phyloP scores from a whole-genome alignment of 2,888 invertebrate genomes.

The Cyclophora albipunctata region DNA sequence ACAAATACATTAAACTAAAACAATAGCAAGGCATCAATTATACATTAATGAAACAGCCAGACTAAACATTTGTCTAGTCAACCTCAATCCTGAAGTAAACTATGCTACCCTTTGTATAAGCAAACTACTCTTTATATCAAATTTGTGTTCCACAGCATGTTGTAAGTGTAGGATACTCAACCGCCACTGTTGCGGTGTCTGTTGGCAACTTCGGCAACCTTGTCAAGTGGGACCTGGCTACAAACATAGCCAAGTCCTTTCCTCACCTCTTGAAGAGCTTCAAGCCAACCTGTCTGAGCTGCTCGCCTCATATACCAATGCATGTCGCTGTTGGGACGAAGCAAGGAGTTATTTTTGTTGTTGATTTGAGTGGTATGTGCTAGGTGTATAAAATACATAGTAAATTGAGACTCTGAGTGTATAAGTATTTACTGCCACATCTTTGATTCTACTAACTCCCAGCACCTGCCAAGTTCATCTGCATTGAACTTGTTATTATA shows the following conservation, averaged over 20 bases:
- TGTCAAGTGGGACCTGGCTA: slow-evolving; percentile 69
- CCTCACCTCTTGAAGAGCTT: slow-evolving; percentile 36
- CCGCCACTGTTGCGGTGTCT: slow-evolving; percentile 58
- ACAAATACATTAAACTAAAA: too few species aligned
- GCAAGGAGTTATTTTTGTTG: slow-evolving; percentile 58
- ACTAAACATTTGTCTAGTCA: too few species aligned
- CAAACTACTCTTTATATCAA: too few species aligned
- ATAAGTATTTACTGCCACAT: too few species aligned
- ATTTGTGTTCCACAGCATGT: slow-evolving; percentile 37
- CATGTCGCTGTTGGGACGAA: slow-evolving; percentile 63
- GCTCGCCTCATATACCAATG: slow-evolving; percentile 47
- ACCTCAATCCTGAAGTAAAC: too few species aligned
- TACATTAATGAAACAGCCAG: too few species aligned
- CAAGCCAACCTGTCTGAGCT: slow-evolving; percentile 50
- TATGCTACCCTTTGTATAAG: too few species aligned
- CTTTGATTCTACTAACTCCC: too few species aligned
- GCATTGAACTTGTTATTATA: too few species aligned
- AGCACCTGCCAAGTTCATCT: too few species aligned
- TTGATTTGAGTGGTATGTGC: slow-evolving; percentile 49
- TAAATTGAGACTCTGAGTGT: too few species aligned
- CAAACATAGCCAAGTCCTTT: slow-evolving; percentile 60
- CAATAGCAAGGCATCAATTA: too few species aligned
- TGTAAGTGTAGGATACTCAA: slow-evolving; percentile 63
- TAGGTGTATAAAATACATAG: background rate
- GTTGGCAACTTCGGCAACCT: slow-evolving; percentile 63